Evolutionary conservation across 2,888 invertebrate genomes (phyloP), one percentile per base, ranked within the genome.

Genomic region (Litoditis marina): DNA sequence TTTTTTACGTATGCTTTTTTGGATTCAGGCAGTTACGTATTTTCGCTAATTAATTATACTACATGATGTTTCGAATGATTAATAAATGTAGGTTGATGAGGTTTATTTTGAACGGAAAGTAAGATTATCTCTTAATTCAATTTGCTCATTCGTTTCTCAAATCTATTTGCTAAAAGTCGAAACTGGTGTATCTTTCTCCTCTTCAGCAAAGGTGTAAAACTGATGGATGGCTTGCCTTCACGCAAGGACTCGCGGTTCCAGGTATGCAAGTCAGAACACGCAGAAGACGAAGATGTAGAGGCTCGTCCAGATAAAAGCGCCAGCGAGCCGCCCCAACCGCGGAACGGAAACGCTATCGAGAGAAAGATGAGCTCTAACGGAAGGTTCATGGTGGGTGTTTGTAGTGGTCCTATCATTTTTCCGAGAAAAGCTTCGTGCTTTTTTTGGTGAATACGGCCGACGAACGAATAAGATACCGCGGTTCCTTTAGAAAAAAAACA

Each of bases 341-440:
- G 4, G 47, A 30, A 25, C 13, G 30, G 7, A 19, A 7, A 11
- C 3, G 6, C 25, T 22, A 32, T 51, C 8, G 57, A 50, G 0
- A 68, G 73, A 46, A 74, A 74, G 49, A 61, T 63, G 60, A 71
- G 71, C 52, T 66, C 69, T 11, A 74, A 69, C 6, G 71, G 71
- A 36, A 53, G 73, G 50, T 74, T 74, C 39, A 69, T 68, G 66
- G 73, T 73, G n/a, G 16, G 46, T 36, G 27, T 16, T 22, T 30
- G 13, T 30, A 3, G 4, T 30, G 13, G 13, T 34, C 22, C 16
- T 34, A n/a, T 39, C 2, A 7, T 13, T 16, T 22, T 54, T n/a
- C 8, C 25, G 11, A 22, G 7, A 3, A 7, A 22, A 58, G 49
- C 25, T 49, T 16, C 28, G 25, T 19, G 42, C 44, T 53, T 34